Base-by-base conservation (phyloP, 2,888 invertebrate genomes). In the Entomobrya proxima region DNA sequence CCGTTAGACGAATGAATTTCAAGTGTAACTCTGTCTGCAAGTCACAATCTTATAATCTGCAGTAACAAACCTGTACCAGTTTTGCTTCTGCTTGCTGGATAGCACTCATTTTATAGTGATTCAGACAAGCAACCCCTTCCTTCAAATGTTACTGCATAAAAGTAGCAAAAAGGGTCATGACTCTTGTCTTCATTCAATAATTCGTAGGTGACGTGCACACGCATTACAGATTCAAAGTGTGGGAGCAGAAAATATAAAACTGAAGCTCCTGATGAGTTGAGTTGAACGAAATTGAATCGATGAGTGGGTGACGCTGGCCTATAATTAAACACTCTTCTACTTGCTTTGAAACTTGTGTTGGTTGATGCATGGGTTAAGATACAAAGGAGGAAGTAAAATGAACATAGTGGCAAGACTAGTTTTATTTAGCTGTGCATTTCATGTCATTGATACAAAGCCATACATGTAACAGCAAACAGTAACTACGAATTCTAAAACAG, bases 281-380 rank as follows among this genome's bases (percentile, higher is more conserved):
- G 61, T 61, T 61, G 61, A 11, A 32, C 15, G 18, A 61, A 61
- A 61, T 61, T 61, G 61, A 61, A 61, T 61, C 35, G 30, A 35
- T 35, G 35, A 61, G 61, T 61, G 61, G 61, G 61, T 61, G 61
- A 61, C 61, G 32, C 30, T 15, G 32, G 35, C 32, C 61, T 35
- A 61, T 32, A 61, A 61, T 61, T 61, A 61, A 61, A 61, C 35
- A n/a, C 61, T 15, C 61, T 61, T 35, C 3, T 47, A n/a, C 61
- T n/a, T 30, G 32, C 61, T n/a, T 15, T n/a, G 2, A 61, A n/a
- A n/a, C n/a, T 61, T 35, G 1, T 35, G 18, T 35, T 61, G 32
- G 32, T 58, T 24, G 27, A 13, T 15, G n/a, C 61, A n/a, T n/a
- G n/a, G n/a, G n/a, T n/a, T n/a, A n/a, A 7, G n/a, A 47, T 15